Base-by-base conservation (phyloP, 2,113 vertebrate species). In the Mixornis gularis region DNA sequence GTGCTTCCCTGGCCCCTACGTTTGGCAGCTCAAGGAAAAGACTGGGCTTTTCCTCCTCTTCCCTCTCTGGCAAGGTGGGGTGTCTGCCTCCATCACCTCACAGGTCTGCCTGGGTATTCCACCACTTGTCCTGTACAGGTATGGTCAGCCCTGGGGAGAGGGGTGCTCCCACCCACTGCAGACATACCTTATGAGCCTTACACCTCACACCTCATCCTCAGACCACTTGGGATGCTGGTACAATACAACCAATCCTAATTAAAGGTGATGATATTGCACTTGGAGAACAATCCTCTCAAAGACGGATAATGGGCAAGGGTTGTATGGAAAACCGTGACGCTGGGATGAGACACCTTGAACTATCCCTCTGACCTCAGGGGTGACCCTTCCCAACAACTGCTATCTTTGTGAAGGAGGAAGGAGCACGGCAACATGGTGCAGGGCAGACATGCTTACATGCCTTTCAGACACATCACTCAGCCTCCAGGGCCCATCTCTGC, bases 281-380 rank as follows among this genome's bases (percentile, higher is more conserved):
- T 63, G 52, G 60, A 78, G 69, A 91, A 43, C n/a, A 81, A 43
- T 27, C 62, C n/a, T 74, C n/a, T 66, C 73, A 25, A 69, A 59
- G 82, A 56, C 38, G 76, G 58, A 56, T 48, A 26, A 80, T 73
- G 64, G 84, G 85, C 72, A 87, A 73, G 30, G 46, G 38, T 76
- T 68, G 36, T 36, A 55, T n/a, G 41, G 58, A 90, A 91, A 91
- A 94, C 3, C 14, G 36, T 65, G 63, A 73, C 43, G 27, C 48
- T 29, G 27, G 36, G 71, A 66, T 79, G 87, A 85, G 87, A 83
- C 38, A 73, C 51, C 44, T 68, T 92, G 85, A 91, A 62, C 91
- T 93, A 36, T 17, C 43, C 49, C 62, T 76, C 74, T 93, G 48
- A 60, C 40, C 30, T 76, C 49, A 22, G 26, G 55, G 36, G 8